phyloP scores from a whole-genome alignment of 2,113 vertebrate genomes.

The Scortum barcoo region DNA sequence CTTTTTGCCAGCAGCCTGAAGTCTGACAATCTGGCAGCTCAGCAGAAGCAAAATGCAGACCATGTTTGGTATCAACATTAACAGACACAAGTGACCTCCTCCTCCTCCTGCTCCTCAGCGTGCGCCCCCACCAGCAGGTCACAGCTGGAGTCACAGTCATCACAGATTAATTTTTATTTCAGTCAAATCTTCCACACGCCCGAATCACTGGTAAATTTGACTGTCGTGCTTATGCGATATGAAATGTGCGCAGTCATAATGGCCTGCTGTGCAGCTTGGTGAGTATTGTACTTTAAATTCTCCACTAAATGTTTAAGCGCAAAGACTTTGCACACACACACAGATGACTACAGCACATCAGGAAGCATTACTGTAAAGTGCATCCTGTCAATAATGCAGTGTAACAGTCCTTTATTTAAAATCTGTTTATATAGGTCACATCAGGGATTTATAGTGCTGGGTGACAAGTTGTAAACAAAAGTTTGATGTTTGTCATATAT shows the following conservation, averaged over 20 bases:
- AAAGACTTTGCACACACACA: background rate
- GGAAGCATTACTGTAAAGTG: background rate
- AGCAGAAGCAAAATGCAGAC: slow-evolving; percentile 67
- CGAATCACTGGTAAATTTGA: background rate
- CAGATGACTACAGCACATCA: background rate
- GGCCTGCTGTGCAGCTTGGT: slow-evolving; percentile 4
- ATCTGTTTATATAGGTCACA: background rate
- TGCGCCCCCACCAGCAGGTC: slow-evolving; percentile 39
- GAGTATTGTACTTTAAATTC: background rate
- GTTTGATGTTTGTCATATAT: background rate
- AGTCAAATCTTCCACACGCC: background rate
- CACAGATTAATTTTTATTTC: background rate
- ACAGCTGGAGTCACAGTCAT: slow-evolving; percentile 35
- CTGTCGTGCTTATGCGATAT: background rate
- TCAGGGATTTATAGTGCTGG: background rate
- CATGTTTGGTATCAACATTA: slow-evolving; percentile 63
- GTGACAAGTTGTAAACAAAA: background rate
- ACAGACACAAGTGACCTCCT: slow-evolving; percentile 47
- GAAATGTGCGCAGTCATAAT: background rate
- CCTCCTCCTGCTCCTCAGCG: slow-evolving; percentile 35
- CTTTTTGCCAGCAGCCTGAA: slow-evolving; percentile 73
- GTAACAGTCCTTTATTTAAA: background rate
- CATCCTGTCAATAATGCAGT: background rate
- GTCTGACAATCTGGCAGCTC: slow-evolving; percentile 77
- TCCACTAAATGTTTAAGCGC: background rate